phyloP scores from a whole-genome alignment of 2,888 invertebrate genomes.

The Melieria crassipennis region DNA sequence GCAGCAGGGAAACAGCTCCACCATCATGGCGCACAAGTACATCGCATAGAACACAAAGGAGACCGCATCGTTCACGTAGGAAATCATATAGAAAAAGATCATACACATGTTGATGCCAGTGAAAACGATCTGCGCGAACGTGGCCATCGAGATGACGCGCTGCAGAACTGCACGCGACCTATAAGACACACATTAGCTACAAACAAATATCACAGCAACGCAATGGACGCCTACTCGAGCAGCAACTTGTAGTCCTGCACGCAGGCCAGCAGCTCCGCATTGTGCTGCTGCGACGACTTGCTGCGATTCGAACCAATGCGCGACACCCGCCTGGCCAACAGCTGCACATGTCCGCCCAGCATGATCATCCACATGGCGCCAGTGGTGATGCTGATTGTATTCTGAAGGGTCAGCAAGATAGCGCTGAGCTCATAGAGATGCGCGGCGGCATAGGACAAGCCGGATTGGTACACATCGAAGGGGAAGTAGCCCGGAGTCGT shows the following conservation, averaged over 20 bases:
- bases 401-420: conserved; percentile 12
- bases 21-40: conserved; percentile 14
- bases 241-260: conserved; percentile 33
- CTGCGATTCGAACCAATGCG: conserved; percentile 29
- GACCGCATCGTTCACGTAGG: conserved; percentile 16
- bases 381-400: conserved; percentile 30
- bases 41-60: conserved; percentile 18
- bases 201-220: neutral
- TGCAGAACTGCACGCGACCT: neutral
- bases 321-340: conserved; percentile 34
- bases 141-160: neutral
- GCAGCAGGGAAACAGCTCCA: conserved; percentile 36
- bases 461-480: conserved; percentile 19
- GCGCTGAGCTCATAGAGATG: conserved; percentile 34
- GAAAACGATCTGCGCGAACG: conserved; percentile 17
- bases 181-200: neutral
- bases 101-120: conserved; percentile 26
- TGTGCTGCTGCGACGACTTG: neutral
- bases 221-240: conserved; percentile 3
- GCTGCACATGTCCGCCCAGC: conserved; percentile 35
- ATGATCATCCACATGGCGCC: conserved; percentile 25
- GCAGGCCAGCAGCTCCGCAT: conserved; percentile 27
- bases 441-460: conserved; percentile 20
- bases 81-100: conserved; percentile 26
- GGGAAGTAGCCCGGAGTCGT: conserved; percentile 39